Conservation (phyloP, 1,140 invertebrate species). For the Anastatus disparis region DNA sequence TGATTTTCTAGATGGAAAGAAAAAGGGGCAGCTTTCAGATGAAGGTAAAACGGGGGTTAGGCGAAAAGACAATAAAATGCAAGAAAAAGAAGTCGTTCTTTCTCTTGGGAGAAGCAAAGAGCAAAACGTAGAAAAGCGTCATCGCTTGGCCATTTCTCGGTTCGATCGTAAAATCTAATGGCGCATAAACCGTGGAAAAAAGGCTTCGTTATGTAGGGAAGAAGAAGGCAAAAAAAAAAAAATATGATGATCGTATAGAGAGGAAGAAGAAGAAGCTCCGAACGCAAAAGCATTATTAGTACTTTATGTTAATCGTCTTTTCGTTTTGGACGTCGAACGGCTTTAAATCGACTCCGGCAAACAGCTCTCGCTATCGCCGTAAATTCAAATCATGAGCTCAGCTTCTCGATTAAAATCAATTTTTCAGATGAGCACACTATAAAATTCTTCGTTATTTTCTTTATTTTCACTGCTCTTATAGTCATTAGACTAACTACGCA, state of each 20-base stretch:
- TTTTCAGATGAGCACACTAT: conserved; percentile 47
- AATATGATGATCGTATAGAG: no score
- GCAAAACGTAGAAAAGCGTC: no score
- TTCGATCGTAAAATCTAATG: conserved; percentile 66
- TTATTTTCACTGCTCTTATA: neutral
- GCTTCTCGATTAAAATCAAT: conserved; percentile 60
- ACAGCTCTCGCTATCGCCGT: conserved; percentile 55
- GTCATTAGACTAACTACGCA: conserved; percentile 3
- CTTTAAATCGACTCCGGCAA: conserved; percentile 59
- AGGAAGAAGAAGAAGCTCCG: no score
- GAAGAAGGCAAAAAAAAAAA: no score
- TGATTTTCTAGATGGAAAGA: neutral
- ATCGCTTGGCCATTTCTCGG: conserved; percentile 59
- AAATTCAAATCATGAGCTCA: conserved; percentile 59
- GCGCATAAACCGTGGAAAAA: conserved; percentile 63
- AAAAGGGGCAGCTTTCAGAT: no score
- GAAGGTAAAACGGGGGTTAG: conserved; percentile 7
- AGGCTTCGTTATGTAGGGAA: conserved; percentile 54
- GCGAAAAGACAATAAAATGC: conserved; percentile 30
- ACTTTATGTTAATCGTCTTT: conserved; percentile 66
- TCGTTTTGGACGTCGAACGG: conserved; percentile 57
- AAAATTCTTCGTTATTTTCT: neutral
- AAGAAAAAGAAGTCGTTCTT: conserved; percentile 20
- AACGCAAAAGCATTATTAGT: conserved; percentile 61
- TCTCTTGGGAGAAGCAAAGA: no score